A percentile compares a stretch with the other conserved stretches of the same genome.
Conservation (phyloP, 2,113 vertebrate species). For the Rhinolophus ferrumequinum region DNA sequence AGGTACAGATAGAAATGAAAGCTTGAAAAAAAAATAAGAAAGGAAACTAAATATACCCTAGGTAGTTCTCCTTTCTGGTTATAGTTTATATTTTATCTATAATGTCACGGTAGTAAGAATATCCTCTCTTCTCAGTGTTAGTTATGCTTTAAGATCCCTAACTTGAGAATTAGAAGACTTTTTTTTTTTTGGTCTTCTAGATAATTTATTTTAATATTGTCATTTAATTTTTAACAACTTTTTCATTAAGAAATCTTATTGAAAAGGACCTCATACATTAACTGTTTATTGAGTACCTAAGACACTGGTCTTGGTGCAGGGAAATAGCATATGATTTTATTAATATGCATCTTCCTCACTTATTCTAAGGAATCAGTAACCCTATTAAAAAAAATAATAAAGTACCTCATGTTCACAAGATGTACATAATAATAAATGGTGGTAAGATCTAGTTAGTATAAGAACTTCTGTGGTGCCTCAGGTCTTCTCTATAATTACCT, state of each 20-base stretch:
- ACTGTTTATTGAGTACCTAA: background rate
- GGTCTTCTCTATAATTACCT: background rate
- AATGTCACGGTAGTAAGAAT: background rate
- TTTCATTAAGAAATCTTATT: background rate
- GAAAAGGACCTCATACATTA: background rate
- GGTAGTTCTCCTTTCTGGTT: constrained; percentile 17
- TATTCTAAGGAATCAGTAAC: background rate
- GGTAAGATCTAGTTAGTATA: background rate
- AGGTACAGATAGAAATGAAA: constrained; percentile 20
- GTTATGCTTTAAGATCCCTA: background rate
- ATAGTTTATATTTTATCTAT: background rate
- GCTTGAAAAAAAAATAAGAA: background rate
- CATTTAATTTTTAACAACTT: background rate
- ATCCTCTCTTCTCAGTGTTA: background rate
- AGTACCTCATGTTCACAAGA: background rate
- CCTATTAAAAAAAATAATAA: background rate
- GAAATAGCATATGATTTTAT: background rate
- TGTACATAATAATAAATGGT: background rate
- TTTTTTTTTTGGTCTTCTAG: constrained; percentile 18
- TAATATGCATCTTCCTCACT: background rate
- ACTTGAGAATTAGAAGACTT: background rate
- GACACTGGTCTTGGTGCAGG: background rate
- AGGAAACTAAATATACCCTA: constrained; percentile 13
- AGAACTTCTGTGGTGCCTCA: background rate
- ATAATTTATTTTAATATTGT: background rate